phyloP scores from a whole-genome alignment of 2,113 vertebrate species.

The Hippocampus abdominalis region DNA sequence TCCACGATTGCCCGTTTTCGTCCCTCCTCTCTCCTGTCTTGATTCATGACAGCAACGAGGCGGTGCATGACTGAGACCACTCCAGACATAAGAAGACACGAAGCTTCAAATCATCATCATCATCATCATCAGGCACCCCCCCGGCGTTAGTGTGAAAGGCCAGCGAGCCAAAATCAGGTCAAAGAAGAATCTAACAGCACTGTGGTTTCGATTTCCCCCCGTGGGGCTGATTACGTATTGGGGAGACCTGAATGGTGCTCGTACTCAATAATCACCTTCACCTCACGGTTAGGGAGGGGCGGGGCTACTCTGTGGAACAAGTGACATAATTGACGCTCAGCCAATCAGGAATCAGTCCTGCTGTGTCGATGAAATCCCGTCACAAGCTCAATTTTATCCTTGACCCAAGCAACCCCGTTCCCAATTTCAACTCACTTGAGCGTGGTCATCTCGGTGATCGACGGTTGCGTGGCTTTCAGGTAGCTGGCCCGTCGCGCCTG shows the following conservation, averaged over 20 bases:
- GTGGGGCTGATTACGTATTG: slow-evolving; percentile 45
- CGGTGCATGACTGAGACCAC: background rate
- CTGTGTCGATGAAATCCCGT: background rate
- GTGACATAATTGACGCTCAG: slow-evolving; percentile 40
- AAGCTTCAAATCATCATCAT: slow-evolving; percentile 1
- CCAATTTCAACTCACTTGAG: slow-evolving; percentile 75
- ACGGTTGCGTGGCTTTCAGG: slow-evolving; percentile 97
- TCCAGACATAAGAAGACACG: background rate
- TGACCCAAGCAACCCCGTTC: background rate
- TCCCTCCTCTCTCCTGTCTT: background rate
- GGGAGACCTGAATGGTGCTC: slow-evolving; percentile 33
- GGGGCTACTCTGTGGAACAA: slow-evolving; percentile 32
- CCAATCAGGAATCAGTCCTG: slow-evolving; percentile 19
- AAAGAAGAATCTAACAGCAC: slow-evolving; percentile 26
- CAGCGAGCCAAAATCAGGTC: slow-evolving; percentile 24
- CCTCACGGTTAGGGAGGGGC: slow-evolving; percentile 26
- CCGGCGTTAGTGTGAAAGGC: slow-evolving; percentile 16
- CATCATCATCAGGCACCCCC: background rate
- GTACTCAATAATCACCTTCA: slow-evolving; percentile 46
- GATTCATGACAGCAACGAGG: background rate
- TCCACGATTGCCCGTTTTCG: background rate
- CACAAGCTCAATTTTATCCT: background rate
- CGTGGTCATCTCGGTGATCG: slow-evolving; percentile 90
- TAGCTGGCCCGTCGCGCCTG: slow-evolving; percentile 94
- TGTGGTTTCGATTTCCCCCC: slow-evolving; percentile 43